Evolutionary conservation across 1,140 invertebrate genomes (phyloP), one percentile per base, ranked within the genome.

Genomic region (Zaprionus capensis): DNA sequence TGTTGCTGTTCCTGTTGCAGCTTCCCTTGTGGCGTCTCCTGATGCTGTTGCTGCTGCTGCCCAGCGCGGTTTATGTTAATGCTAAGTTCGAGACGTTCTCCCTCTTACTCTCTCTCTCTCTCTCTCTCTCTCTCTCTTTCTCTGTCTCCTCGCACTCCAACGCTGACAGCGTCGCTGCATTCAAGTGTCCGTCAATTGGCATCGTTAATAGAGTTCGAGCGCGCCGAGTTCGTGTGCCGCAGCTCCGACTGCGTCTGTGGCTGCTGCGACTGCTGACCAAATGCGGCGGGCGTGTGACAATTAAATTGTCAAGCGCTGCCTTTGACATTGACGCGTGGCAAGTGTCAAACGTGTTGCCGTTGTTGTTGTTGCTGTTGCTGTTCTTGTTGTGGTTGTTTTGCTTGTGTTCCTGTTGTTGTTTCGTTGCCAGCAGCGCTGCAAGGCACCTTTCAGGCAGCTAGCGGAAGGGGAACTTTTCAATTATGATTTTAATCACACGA

Each of bases 161-260:
- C 59, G 41, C 68, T 90, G 85, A 76, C 85, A 90, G 82, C 79
- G 65, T 66, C 62, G 66, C 49, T 57, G 85, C 85, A 90, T 90
- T 90, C 85, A 90, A 85, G 85, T 90, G 85, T 90, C 85, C 73
- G 85, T 90, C 85, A 90, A 88, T 88, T 90, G 85, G 78, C 85
- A 69, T 90, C 84, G 85, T 87, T 87, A 87, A 87, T 87, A 90
- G 84, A 87, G 81, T 87, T 87, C 85, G 74, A 78, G 78, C 26
- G 20, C 67, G 80, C 71, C 80, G 49, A 66, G 75, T 81, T 78
- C 74, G 82, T 80, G 69, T 68, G 81, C 72, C 28, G 36, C 59
- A 26, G 66, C 28, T 34, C 46, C 26, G 3, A 49, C 59, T 49
- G 36, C 46, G 17, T 15, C 24, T 15, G 49, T 55, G 28, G 20